Conservation (phyloP, 53 echinoderm and acorn worm species). For the Paelopatides confundens region DNA sequence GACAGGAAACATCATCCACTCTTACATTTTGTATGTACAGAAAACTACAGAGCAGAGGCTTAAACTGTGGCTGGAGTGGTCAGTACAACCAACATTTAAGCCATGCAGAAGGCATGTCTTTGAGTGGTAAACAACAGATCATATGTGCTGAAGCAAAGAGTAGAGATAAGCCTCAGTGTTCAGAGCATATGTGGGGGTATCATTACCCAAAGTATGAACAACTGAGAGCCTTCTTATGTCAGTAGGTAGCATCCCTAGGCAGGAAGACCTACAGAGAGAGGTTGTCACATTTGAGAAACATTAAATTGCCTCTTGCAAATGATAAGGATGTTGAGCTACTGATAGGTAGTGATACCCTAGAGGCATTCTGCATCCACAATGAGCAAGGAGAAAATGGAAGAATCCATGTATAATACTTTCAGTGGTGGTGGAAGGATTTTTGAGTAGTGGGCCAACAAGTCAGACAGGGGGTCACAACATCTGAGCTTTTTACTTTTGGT, state of each 20-base stretch:
- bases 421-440: no score
- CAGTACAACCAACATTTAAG: neutral
- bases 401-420: neutral
- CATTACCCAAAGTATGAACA: no score
- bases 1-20: constrained; percentile 9
- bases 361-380: constrained; percentile 69
- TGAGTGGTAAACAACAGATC: neutral
- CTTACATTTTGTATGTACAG: neutral
- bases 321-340: constrained; percentile 45
- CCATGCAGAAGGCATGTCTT: neutral
- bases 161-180: constrained; percentile 4
- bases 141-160: constrained; percentile 41
- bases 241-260: no score
- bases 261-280: no score
- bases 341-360: constrained; percentile 71
- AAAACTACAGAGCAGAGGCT: neutral
- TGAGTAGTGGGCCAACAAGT: no score
- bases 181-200: no score
- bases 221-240: no score
- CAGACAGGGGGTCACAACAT: no score
- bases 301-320: constrained; percentile 46
- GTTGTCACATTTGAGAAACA: no score
- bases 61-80: no score
- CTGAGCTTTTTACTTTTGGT: no score
- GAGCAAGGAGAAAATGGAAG: constrained; percentile 34